Percentiles rank a stretch among this genome's conserved stretches.
Conservation (phyloP, 2,797 vertebrate species). For the Enteromius anoplus region DNA sequence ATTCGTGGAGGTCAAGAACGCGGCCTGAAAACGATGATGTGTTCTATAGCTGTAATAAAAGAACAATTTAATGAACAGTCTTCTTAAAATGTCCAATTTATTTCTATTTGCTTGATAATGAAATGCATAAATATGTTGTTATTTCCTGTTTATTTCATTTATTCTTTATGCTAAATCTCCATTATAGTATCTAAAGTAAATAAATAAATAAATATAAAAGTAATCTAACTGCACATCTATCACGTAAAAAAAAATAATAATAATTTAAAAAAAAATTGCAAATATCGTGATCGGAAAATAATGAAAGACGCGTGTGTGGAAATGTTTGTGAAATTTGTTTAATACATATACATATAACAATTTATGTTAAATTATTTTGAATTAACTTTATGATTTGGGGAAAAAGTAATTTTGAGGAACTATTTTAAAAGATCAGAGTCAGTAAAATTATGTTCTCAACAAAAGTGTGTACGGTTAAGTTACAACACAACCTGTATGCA, state of each 20-base stretch:
- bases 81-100: not conserved
- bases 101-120: not conserved
- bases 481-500: no score
- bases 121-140: not conserved
- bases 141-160: not conserved
- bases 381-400: not conserved
- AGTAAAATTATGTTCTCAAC: no score
- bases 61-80: not conserved
- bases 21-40: constrained; percentile 76
- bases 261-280: not conserved
- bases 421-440: no score
- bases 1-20: constrained; percentile 70
- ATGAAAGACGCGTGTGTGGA: not conserved
- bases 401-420: not conserved
- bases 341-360: no score
- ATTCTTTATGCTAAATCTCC: not conserved
- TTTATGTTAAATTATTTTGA: not conserved
- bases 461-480: no score
- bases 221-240: not conserved
- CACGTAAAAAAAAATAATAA: not conserved
- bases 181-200: no score
- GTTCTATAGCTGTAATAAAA: constrained; percentile 74
- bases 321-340: no score
- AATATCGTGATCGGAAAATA: not conserved
- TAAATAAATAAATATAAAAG: no score